Base-by-base conservation (phyloP, 2,797 vertebrate genomes). In the Diplodus puntazzo region DNA sequence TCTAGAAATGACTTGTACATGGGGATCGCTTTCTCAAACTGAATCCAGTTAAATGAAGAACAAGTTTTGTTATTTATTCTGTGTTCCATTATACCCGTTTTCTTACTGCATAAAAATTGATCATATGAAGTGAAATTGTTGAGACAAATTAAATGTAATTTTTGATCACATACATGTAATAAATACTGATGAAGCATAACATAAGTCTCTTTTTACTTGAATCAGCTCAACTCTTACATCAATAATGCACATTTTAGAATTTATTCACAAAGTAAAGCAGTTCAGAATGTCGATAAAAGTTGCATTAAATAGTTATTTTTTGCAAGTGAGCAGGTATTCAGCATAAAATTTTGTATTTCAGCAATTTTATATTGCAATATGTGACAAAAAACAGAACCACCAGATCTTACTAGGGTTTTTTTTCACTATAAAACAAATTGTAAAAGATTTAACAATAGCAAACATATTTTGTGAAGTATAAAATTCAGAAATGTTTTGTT, bases 181-280 rank as follows among this genome's bases (percentile, higher is more conserved):
- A 87, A 83, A 89, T 72, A 70, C 5, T 21, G 6, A 62, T 66
- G 11, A 80, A 80, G 60, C 69, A 82, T 62, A 5, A 39, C 66
- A 43, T 18, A 10, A 43, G 53, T 60, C 49, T 60, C 4, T 69
- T 34, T 59, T 58, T 49, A 5, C 2, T 3, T 49, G 10, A 11
- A 66, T 45, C 4, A 17, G 0, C n/a, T n/a, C n/a, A 25, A 46
- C 4, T 42, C 16, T 48, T 43, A 2, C 1, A 60, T 60, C 39
- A 59, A 25, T 10, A 42, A 59, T 3, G 6, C 8, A 43, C 27
- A 46, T 69, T 54, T 23, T 11, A 58, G 11, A 5, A 34, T 70
- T n/a, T 45, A 67, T 65, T 58, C 34, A 5, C 1, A 20, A 20
- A 61, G 30, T 42, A 74, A 27, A 27, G 21, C 13, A 63, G 10